Base-by-base conservation (phyloP, 2,888 invertebrate species). In the Lacanobia oleracea region DNA sequence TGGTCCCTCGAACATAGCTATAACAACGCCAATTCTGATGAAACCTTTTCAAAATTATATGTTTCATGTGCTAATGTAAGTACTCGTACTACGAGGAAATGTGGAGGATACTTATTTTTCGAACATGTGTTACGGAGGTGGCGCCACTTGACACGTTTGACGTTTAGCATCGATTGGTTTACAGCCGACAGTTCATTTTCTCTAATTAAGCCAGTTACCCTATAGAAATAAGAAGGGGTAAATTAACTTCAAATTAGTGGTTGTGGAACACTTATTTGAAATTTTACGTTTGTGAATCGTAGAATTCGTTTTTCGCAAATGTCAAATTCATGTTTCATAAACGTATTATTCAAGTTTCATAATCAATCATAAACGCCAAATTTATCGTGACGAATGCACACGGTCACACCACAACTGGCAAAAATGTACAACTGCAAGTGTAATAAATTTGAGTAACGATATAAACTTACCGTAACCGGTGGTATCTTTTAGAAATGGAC, bases 1-100 rank as follows among this genome's bases (percentile, higher is more conserved):
- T 48, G 53, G 16, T 27, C 21, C 27, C 9, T 45, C 51, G 53
- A 53, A 75, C 10, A 37, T 12, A 43, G 37, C 33, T 59, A 64
- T 63, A 69, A 76, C 60, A 69, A 64, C n/a, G 10, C 53, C 57
- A 40, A 68, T 76, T 78, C 54, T 33, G 57, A 66, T 14, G 64
- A 68, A 78, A 74, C 61, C 74, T 65, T 65, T 79, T 67, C 56
- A 48, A 27, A 61, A 57, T 70, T 53, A 76, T 69, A 69, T 60
- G 59, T 69, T 76, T 27, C 40, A 54, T 65, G 56, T 77, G 72
- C 33, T 77, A 77, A 71, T 75, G 48, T 59, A 27, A 45, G 12
- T 37, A 43, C 8, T 18, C n/a, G n/a, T 68, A 51, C 9, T 65
- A 50, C 37, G 27, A 43, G 45, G 62, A 63, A 64, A 67, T 4